Base-by-base conservation (phyloP, 2,888 invertebrate species). In the Hydrotaea diabolus region DNA sequence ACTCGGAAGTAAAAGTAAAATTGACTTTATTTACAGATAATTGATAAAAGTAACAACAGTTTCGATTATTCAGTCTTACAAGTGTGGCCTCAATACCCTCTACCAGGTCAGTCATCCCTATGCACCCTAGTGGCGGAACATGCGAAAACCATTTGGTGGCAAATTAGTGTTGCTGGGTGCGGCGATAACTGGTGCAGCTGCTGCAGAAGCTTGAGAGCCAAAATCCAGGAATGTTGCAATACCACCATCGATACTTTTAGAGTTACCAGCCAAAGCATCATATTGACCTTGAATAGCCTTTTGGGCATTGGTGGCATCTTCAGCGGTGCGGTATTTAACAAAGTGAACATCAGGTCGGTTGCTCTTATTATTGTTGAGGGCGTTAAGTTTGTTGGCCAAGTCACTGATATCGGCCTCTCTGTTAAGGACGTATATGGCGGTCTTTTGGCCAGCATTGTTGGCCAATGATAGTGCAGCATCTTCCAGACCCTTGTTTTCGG, bases 341-440 rank as follows among this genome's bases (percentile, higher is more conserved):
- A 69, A 69, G 17, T 69, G 43, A 23, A 69, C 69, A 9, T 43
- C 69, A 0, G 69, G 69, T 23, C 23, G 43, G 23, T 69, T 43
- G 46, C n/a, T 43, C 13, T n/a, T 46, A 9, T 69, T 46, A 1
- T 23, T 46, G 23, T 23, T 69, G n/a, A 69, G 9, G 7, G 15
- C 9, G 31, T 69, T 69, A 1, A 69, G 23, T 46, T 69, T 46
- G n/a, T 69, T 23, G 21, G 69, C 46, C 46, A 69, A 46, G 1
- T 69, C 69, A 46, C 23, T 11, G 23, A 69, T 21, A 46, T 46
- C 46, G 21, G 43, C 4, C 21, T 39, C 7, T 43, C 21, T 69
- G 39, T 13, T 69, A 15, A 69, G 69, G 2, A 69, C 23, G 23
- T 69, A 69, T 15, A 69, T 69, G 43, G 21, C 69, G 15, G 69